A percentile compares a stretch with the other conserved stretches of the same genome.
Evolutionary conservation across 2,113 vertebrate genomes (phyloP).

Genomic region (Engystomops pustulosus): DNA sequence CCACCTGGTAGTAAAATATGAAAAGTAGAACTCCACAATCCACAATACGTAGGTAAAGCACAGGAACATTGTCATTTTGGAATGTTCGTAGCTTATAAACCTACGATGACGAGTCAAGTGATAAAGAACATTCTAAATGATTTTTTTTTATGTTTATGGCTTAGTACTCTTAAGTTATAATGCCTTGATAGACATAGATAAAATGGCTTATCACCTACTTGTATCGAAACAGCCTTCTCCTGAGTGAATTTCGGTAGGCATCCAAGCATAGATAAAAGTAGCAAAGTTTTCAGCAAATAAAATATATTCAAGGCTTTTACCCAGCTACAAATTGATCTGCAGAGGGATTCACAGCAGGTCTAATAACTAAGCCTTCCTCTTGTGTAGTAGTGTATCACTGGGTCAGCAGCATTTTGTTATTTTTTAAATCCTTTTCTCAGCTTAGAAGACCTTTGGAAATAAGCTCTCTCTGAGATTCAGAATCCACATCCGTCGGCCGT

Average conservation of each 20-base stretch:
- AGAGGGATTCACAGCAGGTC: slow-evolving; percentile 48
- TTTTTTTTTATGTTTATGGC: too few relatives aligned
- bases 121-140: too few relatives aligned
- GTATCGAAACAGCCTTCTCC: slow-evolving; percentile 23
- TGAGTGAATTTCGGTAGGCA: background rate
- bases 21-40: too few relatives aligned
- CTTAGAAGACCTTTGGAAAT: slow-evolving; percentile 54
- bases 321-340: slow-evolving; percentile 48
- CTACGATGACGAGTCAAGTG: too few relatives aligned
- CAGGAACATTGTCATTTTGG: too few relatives aligned
- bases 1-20: too few relatives aligned
- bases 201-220: background rate
- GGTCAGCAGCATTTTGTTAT: slow-evolving; percentile 54
- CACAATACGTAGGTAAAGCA: too few relatives aligned
- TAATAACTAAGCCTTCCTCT: slow-evolving; percentile 42
- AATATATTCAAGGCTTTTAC: slow-evolving; percentile 53
- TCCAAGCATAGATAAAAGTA: background rate
- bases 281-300: slow-evolving; percentile 39
- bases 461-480: slow-evolving; percentile 37
- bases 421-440: slow-evolving; percentile 47
- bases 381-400: slow-evolving; percentile 24
- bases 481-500: slow-evolving; percentile 13
- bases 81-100: too few relatives aligned
- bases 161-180: too few relatives aligned
- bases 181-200: too few relatives aligned